Conservation (phyloP, 2,888 invertebrate species). For the Ethmia dodecea region DNA sequence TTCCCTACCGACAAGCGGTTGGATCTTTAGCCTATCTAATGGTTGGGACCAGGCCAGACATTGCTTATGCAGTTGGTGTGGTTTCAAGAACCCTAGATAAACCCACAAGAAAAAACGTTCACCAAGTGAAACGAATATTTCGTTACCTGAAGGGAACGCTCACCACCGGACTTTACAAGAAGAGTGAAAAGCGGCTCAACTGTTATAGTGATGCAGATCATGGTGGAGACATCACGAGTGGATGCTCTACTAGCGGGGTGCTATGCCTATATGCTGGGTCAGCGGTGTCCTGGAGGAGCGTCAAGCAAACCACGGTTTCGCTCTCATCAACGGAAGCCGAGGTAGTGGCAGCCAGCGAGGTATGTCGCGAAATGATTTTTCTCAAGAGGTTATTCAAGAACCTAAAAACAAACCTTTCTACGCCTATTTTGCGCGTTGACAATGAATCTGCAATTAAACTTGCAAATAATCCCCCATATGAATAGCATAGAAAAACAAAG, state of each 20-base stretch:
- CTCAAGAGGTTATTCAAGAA: constrained; percentile 4
- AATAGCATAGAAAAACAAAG: constrained; percentile 4
- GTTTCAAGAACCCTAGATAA: background rate
- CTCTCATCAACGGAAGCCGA: constrained; percentile 30
- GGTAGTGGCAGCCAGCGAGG: constrained; percentile 28
- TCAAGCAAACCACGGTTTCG: constrained; percentile 28
- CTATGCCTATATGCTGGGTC: constrained; percentile 17
- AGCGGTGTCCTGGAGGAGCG: constrained; percentile 27
- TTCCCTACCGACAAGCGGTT: constrained; percentile 2
- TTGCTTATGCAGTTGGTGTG: background rate
- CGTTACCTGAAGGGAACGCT: background rate
- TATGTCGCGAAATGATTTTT: constrained; percentile 28
- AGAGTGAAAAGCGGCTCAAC: background rate
- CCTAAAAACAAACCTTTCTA: background rate
- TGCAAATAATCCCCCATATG: background rate
- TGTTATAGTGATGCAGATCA: constrained; percentile 1
- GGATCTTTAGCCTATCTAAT: constrained; percentile 2
- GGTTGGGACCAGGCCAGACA: constrained; percentile 6
- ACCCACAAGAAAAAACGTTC: background rate
- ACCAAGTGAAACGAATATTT: background rate
- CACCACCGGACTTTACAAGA: background rate
- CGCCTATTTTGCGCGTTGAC: background rate
- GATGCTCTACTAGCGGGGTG: background rate
- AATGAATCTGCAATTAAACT: constrained; percentile 2
- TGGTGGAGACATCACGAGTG: background rate